These are phyloP conservation scores for Hymenopus coronatus DNA, from an alignment of 2,888 invertebrate species.

Conservation along the genomic window DNA sequence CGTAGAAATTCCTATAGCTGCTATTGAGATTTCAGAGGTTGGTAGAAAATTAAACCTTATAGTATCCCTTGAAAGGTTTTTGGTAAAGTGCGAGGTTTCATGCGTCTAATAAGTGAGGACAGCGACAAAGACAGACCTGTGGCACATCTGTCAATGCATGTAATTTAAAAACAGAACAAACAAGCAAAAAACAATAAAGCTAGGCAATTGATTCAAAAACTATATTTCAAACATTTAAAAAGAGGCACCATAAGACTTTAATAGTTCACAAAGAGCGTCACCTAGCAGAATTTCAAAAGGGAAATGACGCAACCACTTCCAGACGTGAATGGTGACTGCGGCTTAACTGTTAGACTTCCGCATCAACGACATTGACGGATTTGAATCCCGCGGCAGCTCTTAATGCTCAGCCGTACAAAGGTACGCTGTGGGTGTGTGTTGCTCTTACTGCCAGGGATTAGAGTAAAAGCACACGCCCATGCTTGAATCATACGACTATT, in stretches of 20 bases:
- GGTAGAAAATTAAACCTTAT: too few species aligned
- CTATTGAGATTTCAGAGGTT: too few species aligned
- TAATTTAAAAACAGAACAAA: not conserved
- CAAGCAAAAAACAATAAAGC: not conserved
- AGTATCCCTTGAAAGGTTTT: too few species aligned
- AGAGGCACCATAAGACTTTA: not conserved
- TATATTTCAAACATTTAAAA: not conserved
- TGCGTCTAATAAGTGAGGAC: not conserved
- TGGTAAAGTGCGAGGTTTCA: too few species aligned
- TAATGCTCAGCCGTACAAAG: not conserved
- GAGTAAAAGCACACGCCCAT: not conserved
- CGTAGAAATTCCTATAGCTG: too few species aligned
- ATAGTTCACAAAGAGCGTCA: too few species aligned
- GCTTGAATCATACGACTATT: slow-evolving; percentile 4
- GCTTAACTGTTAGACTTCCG: not conserved
- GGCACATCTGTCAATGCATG: too few species aligned
- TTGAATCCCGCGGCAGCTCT: not conserved
- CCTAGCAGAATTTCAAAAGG: not conserved
- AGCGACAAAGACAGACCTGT: not conserved
- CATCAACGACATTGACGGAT: slow-evolving; percentile 2
- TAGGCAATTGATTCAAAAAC: not conserved
- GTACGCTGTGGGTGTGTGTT: not conserved
- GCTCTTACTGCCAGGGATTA: not conserved
- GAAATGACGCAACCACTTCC: not conserved
- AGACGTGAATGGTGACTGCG: not conserved